Percentiles rank a stretch among this genome's conserved stretches.
Conservation (phyloP, 2,113 vertebrate species). For the Chloropsis cyanopogon region DNA sequence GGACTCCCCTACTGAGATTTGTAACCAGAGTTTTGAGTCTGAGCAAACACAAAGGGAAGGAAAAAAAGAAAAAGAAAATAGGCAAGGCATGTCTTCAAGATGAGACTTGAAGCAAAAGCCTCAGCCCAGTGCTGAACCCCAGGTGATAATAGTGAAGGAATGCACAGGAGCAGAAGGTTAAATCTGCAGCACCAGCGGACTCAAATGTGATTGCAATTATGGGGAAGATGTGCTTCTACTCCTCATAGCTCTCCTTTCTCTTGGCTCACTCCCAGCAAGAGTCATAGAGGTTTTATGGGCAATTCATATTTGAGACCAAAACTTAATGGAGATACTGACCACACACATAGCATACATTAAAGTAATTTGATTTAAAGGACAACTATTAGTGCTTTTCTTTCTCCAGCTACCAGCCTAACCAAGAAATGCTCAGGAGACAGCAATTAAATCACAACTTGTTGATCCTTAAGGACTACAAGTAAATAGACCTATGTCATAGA, state of each 20-base stretch:
- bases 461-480: neutral
- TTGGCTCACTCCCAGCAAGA: neutral
- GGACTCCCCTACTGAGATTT: neutral
- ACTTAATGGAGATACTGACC: neutral
- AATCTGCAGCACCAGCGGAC: neutral
- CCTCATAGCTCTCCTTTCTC: neutral
- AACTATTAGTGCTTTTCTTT: neutral
- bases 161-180: neutral
- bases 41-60: neutral
- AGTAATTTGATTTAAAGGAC: neutral
- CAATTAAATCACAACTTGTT: neutral
- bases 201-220: neutral
- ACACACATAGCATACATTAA: neutral
- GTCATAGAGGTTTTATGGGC: neutral
- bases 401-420: neutral
- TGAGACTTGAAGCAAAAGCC: constrained; percentile 9
- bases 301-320: neutral
- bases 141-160: neutral
- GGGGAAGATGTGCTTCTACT: neutral
- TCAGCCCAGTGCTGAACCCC: neutral
- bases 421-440: neutral
- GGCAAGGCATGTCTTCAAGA: neutral
- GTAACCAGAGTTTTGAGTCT: neutral
- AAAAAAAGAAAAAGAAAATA: neutral
- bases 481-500: neutral